These are phyloP conservation scores for Drosophila insularis DNA, from an alignment of 1,140 invertebrate genomes.

Conservation along the genomic window DNA sequence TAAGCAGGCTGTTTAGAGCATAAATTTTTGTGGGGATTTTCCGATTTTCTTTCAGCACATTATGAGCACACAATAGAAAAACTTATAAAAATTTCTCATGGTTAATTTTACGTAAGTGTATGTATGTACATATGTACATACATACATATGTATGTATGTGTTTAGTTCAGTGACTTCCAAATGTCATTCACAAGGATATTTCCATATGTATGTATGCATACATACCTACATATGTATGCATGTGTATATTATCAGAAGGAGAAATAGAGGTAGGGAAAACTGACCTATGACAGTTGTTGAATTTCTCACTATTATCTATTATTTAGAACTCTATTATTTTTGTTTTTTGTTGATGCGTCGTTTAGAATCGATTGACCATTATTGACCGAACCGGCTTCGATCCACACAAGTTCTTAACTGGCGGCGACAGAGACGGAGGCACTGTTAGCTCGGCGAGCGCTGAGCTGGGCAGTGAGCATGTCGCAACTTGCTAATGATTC, in stretches of 20 bases:
- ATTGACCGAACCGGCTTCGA: slow-evolving; percentile 1
- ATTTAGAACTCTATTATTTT: background rate
- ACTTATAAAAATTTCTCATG: slow-evolving; percentile 49
- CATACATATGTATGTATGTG: too few relatives aligned
- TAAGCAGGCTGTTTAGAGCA: slow-evolving; percentile 53
- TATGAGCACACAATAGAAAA: slow-evolving; percentile 34
- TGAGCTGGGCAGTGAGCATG: background rate
- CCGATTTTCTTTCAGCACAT: slow-evolving; percentile 32
- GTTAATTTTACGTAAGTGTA: slow-evolving; percentile 56
- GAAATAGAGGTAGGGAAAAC: background rate
- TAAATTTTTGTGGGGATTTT: slow-evolving; percentile 23
- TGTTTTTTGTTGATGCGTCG: background rate
- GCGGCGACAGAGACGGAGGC: background rate
- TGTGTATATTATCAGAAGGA: background rate
- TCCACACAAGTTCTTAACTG: slow-evolving; percentile 9
- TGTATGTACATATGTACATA: too few relatives aligned
- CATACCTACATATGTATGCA: background rate
- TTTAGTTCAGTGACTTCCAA: slow-evolving; percentile 65
- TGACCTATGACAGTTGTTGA: slow-evolving; percentile 35
- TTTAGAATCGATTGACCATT: background rate
- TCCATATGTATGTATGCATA: background rate
- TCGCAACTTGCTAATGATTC: slow-evolving; percentile 64
- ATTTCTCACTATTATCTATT: slow-evolving; percentile 32
- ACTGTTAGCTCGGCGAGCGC: background rate
- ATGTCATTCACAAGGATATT: slow-evolving; percentile 65